Conservation (phyloP, 2,797 vertebrate species). For the Artibeus jamaicensis region DNA sequence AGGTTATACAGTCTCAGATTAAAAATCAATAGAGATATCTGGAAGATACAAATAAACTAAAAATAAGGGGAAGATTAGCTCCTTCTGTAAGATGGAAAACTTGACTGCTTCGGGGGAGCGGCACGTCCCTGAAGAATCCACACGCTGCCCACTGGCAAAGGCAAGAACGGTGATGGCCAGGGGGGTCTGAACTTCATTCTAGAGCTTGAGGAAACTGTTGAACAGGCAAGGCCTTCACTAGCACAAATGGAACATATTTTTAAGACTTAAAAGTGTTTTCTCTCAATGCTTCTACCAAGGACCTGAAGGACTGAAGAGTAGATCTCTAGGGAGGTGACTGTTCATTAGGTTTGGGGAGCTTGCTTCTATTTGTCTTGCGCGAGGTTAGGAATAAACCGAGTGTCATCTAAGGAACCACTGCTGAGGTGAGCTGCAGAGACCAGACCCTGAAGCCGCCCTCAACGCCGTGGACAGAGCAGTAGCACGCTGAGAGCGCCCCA, state of each 20-base stretch:
- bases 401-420: background rate
- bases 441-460: background rate
- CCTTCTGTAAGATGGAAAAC: background rate
- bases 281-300: background rate
- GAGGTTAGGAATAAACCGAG: background rate
- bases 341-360: background rate
- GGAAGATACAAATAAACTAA: background rate
- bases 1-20: background rate
- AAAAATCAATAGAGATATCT: background rate
- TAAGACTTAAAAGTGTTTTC: constrained; percentile 1
- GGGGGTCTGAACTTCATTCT: background rate
- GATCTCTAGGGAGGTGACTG: background rate
- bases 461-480: background rate
- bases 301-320: background rate
- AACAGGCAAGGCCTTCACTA: background rate
- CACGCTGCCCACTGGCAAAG: background rate
- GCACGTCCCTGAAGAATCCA: background rate
- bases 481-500: rapidly evolving
- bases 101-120: background rate
- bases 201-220: background rate
- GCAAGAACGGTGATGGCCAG: background rate
- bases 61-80: background rate
- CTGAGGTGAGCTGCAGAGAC: background rate
- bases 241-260: background rate
- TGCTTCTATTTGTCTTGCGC: background rate